phyloP scores from a whole-genome alignment of 35 echinoderm and acorn worm genomes.

The Chiridota heheva region DNA sequence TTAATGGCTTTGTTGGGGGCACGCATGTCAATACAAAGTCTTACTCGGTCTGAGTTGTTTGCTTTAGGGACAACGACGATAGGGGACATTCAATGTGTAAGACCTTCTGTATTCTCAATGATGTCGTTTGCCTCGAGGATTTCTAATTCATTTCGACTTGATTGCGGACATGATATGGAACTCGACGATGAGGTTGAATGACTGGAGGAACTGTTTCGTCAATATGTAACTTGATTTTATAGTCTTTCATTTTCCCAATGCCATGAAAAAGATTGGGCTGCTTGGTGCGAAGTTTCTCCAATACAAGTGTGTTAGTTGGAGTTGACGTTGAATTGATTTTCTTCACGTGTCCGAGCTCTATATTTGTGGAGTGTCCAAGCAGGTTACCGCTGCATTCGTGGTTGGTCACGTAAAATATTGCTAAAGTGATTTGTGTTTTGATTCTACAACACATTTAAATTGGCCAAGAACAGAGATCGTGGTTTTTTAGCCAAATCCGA shows the following conservation, averaged over 20 bases:
- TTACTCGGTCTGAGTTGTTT: constrained; percentile 11
- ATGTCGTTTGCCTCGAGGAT: constrained; percentile 29
- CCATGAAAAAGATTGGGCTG: neutral
- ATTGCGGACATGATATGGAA: constrained; percentile 63
- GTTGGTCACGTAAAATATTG: neutral
- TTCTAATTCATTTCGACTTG: constrained; percentile 60
- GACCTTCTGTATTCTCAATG: constrained; percentile 52
- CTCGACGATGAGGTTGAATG: constrained; percentile 35
- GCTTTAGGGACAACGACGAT: constrained; percentile 66
- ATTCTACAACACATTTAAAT: constrained; percentile 34
- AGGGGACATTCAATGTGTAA: constrained; percentile 70
- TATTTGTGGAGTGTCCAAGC: constrained; percentile 12
- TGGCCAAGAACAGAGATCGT: too few species aligned
- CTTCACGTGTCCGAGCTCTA: constrained; percentile 19
- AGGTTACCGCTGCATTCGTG: neutral
- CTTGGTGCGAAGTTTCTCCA: too few species aligned
- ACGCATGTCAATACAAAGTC: constrained; percentile 59
- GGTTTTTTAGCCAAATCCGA: too few species aligned
- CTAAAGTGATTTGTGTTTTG: neutral
- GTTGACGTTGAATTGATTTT: too few species aligned
- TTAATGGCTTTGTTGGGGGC: constrained; percentile 56
- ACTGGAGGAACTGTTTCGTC: constrained; percentile 29
- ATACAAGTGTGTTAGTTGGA: too few species aligned
- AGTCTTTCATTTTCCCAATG: constrained; percentile 53
- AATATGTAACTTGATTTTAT: constrained; percentile 51